Percentiles rank a stretch among this genome's conserved stretches.
Evolutionary conservation across 35 echinoderm and acorn worm genomes (phyloP).

Genomic region (Ptychodera flava): DNA sequence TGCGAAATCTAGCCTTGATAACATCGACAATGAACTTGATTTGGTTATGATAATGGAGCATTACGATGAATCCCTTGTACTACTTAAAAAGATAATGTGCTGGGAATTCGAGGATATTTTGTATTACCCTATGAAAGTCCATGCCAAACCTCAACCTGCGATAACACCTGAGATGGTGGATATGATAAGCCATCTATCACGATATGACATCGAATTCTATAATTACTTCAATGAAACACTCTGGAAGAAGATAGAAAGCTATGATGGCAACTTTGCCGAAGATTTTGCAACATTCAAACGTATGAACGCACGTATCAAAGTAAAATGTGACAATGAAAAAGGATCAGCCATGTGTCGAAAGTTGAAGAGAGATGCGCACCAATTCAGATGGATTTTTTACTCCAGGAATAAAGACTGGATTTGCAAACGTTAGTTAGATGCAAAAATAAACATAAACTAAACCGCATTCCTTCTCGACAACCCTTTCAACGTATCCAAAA

Average conservation of each 20-base stretch:
- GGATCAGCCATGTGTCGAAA: too few species aligned
- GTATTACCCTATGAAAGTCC: conserved; percentile 42
- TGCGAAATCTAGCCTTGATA: background rate
- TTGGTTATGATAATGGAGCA: conserved; percentile 36
- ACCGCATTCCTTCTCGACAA: too few species aligned
- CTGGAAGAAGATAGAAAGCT: background rate
- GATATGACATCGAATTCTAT: background rate
- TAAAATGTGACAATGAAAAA: too few species aligned
- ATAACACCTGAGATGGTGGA: background rate
- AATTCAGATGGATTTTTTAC: too few species aligned
- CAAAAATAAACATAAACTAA: too few species aligned
- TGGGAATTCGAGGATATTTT: conserved; percentile 42
- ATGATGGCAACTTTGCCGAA: background rate
- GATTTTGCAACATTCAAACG: too few species aligned
- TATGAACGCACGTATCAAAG: too few species aligned
- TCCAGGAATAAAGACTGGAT: too few species aligned
- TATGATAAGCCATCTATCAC: background rate
- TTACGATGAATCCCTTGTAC: conserved; percentile 40
- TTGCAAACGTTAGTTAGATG: too few species aligned
- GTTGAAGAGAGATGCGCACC: too few species aligned
- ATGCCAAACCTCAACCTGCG: conserved; percentile 2
- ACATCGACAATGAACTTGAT: conserved; percentile 12
- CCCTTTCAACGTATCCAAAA: too few species aligned
- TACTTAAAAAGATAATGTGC: conserved; percentile 31
- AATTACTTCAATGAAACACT: background rate